phyloP scores from a whole-genome alignment of 1,140 invertebrate genomes.

The Hylyphantes graminicola region DNA sequence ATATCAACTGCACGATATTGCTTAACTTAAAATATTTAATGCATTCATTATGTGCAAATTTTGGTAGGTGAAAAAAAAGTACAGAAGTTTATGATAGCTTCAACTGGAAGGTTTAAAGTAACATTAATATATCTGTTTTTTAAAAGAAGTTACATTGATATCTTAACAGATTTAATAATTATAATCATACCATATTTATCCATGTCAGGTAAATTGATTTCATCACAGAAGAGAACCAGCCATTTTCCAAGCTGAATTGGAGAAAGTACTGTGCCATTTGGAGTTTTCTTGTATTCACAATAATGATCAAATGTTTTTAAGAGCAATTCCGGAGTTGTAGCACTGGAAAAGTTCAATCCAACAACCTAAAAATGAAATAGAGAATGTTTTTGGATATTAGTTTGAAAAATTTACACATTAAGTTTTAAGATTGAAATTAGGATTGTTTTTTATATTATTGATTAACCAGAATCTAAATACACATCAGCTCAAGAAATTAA shows the following conservation, averaged over 20 bases:
- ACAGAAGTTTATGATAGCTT: not conserved
- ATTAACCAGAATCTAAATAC: too few relatives aligned
- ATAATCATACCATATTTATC: conserved; percentile 84
- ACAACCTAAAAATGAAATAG: conserved; percentile 75
- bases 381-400: too few relatives aligned
- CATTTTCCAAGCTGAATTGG: conserved; percentile 98
- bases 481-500: too few relatives aligned
- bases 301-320: conserved; percentile 99
- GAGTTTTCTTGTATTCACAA: conserved; percentile 96
- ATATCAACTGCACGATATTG: not conserved
- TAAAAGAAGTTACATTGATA: not conserved
- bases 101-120: too few relatives aligned
- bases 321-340: conserved; percentile 96
- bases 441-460: too few relatives aligned
- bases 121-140: not conserved
- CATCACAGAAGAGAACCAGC: conserved; percentile 99
- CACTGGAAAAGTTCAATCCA: conserved; percentile 98
- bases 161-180: not conserved
- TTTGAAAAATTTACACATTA: too few relatives aligned
- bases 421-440: too few relatives aligned
- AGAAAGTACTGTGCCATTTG: conserved; percentile 94
- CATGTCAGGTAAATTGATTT: conserved; percentile 99
- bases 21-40: not conserved
- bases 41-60: not conserved
- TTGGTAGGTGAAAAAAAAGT: not conserved